A percentile compares a stretch with the other conserved stretches of the same genome.
phyloP scores from a whole-genome alignment of 2,113 vertebrate genomes.

The Potamarius usumacintae region DNA sequence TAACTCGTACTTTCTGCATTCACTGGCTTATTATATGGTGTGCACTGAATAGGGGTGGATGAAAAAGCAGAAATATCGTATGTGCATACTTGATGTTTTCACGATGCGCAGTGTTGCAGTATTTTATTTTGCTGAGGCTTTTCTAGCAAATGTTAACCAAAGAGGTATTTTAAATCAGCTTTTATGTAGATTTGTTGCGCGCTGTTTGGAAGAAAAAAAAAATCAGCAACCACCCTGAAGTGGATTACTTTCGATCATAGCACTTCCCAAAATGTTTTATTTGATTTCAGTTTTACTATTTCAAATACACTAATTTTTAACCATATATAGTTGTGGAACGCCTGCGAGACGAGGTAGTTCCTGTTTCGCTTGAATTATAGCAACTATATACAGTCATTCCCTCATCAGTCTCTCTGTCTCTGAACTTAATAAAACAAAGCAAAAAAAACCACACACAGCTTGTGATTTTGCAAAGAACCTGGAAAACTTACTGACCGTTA shows the following conservation, averaged over 20 bases:
- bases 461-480: neutral
- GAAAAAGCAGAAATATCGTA: neutral
- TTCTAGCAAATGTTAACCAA: neutral
- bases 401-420: neutral
- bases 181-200: neutral
- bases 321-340: neutral
- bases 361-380: too few relatives aligned
- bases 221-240: neutral
- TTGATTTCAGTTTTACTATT: too few relatives aligned
- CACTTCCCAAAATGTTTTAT: neutral
- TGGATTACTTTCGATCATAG: neutral
- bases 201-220: neutral
- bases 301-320: neutral
- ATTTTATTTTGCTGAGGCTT: neutral
- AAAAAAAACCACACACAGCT: neutral
- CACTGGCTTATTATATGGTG: neutral
- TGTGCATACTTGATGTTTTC: neutral
- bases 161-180: neutral
- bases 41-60: neutral
- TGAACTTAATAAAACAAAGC: neutral
- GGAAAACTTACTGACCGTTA: neutral
- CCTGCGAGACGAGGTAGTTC: neutral
- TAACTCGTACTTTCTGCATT: neutral
- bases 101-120: neutral
- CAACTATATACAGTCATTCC: neutral